These are phyloP conservation scores for Cygnus buccinator DNA, from an alignment of 2,113 vertebrate species.

Conservation along the genomic window DNA sequence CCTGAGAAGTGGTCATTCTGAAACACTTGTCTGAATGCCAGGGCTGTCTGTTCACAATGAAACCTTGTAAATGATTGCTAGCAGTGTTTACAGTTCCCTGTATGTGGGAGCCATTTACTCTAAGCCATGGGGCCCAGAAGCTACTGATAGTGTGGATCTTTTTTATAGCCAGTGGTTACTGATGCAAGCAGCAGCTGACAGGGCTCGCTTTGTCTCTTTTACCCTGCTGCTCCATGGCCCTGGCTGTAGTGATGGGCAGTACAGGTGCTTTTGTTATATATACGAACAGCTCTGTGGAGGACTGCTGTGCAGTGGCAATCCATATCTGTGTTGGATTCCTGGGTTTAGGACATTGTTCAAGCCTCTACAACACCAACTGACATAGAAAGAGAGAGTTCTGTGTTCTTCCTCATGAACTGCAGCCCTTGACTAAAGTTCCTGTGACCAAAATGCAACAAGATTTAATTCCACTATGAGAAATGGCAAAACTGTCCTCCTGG, in stretches of 20 bases:
- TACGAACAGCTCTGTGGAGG: background rate
- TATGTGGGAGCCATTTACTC: background rate
- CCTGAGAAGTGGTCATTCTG: background rate
- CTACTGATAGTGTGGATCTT: background rate
- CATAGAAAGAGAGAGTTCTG: background rate
- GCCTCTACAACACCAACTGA: fast-evolving
- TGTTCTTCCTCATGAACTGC: background rate
- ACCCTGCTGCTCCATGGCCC: background rate
- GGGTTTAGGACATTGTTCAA: background rate
- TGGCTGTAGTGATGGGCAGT: background rate
- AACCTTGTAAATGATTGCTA: fast-evolving
- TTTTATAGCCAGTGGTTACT: background rate
- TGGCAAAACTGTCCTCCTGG: background rate
- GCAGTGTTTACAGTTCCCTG: background rate
- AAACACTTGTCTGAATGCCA: background rate
- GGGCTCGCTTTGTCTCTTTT: background rate
- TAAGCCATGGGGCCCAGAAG: background rate
- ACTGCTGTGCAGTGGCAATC: background rate
- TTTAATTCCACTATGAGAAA: background rate
- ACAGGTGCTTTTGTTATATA: fast-evolving
- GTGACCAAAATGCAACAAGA: background rate
- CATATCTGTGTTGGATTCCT: fast-evolving
- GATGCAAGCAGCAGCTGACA: background rate
- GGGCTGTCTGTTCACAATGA: background rate
- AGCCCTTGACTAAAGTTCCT: background rate